Percentiles rank a stretch among this genome's conserved stretches.
Conservation (phyloP, 2,888 invertebrate genomes). For the Mallateleia sp. region DNA sequence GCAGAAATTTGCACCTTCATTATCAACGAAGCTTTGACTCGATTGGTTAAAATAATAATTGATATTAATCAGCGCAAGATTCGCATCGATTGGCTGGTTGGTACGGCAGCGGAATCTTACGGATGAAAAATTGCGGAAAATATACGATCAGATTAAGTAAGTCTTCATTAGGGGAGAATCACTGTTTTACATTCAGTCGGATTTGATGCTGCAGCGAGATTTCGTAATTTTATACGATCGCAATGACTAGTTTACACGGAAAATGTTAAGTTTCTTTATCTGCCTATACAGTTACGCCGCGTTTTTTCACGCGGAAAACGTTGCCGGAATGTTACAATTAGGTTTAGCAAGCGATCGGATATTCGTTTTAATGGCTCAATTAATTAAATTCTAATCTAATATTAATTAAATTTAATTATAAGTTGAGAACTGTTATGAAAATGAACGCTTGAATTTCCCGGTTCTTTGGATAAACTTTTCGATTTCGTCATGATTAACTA, state of each 20-base stretch:
- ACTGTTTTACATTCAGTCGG: slow-evolving; percentile 70
- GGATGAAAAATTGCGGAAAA: slow-evolving; percentile 64
- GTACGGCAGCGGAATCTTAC: slow-evolving; percentile 46
- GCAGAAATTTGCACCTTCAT: neutral
- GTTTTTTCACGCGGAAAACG: slow-evolving; percentile 32
- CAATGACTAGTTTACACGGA: slow-evolving; percentile 68
- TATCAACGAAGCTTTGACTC: slow-evolving; percentile 30
- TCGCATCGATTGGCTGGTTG: slow-evolving; percentile 50
- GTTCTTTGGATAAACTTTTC: neutral
- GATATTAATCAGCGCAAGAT: slow-evolving; percentile 66
- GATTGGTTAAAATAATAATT: slow-evolving; percentile 49
- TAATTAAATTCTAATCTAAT: too few species aligned
- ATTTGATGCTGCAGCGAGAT: slow-evolving; percentile 69
- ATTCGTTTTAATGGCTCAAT: too few species aligned
- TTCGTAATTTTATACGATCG: slow-evolving; percentile 73
- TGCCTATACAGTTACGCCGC: slow-evolving; percentile 56
- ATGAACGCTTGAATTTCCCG: too few species aligned
- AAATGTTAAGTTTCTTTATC: slow-evolving; percentile 69
- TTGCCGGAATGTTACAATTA: neutral
- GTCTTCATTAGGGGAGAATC: slow-evolving; percentile 70
- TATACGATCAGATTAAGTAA: slow-evolving; percentile 74
- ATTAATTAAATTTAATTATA: too few species aligned
- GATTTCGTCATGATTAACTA: slow-evolving; percentile 10
- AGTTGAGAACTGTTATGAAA: too few species aligned
- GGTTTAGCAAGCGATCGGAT: too few species aligned